Base-by-base conservation (phyloP, 1,140 invertebrate species). In the Cyclina sinensis region DNA sequence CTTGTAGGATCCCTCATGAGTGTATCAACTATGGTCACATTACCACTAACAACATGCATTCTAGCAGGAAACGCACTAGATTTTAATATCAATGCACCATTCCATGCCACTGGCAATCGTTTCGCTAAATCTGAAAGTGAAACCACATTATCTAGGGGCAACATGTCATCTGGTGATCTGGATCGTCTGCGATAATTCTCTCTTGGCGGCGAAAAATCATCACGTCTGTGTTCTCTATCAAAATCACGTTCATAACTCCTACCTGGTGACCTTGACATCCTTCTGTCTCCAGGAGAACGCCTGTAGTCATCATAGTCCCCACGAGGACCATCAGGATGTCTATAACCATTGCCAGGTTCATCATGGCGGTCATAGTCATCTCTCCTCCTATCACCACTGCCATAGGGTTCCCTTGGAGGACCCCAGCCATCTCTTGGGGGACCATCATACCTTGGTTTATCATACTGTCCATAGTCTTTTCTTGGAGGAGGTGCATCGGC, bases 21-120 rank as follows among this genome's bases (percentile, higher is more conserved):
- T 24, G 97, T 97, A 83, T 99, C 98, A 65, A 99, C 98, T 86
- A 99, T 98, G 86, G 98, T 98, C 11, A 97, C 97, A 95, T 99
- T 98, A n/a, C 99, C 99, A 95, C 98, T 98, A 9, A 99, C 98
- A 32, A 99, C 96, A 96, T 99, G 98, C 95, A 99, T 98, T 93
- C 99, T 98, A 3, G 98, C 98, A 37, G 98, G 98, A 95, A 99
- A 99, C 0, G 99, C 96, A 70, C 98, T 99, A 94, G 98, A 99
- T 95, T 99, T 99, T 18, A 99, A 95, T 78, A 99, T 98, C 0
- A 99, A 96, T 18, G 98, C 98, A 51, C 99, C 99, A 94, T 98
- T 98, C 99, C 99, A 99, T 24, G 98, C 97, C 16, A 97, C 97
- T 24, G 97, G 95, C 59, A 96, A 93, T 91, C 97, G 92, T 97